Conservation (phyloP, 2,797 vertebrate genomes). For the Spinus pinus region DNA sequence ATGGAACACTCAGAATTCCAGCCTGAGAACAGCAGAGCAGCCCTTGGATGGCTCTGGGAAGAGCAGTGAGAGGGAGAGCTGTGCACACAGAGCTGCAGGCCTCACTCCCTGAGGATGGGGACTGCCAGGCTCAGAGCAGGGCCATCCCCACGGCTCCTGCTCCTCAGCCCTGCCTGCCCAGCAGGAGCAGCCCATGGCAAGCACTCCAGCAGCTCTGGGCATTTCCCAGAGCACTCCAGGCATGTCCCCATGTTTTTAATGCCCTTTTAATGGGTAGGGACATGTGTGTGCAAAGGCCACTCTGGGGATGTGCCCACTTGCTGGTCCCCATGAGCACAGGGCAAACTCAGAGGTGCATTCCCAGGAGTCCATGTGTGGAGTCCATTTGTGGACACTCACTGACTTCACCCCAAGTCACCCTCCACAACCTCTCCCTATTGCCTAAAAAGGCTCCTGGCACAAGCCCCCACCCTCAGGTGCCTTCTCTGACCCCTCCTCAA, state of each 20-base stretch:
- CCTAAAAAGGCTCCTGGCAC: not conserved
- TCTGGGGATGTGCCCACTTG: not conserved
- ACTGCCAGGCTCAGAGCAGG: not conserved
- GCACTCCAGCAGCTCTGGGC: not conserved
- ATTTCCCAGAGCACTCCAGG: not conserved
- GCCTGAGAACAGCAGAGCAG: not conserved
- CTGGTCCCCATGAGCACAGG: accelerated
- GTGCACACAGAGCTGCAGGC: not conserved
- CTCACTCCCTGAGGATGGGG: not conserved
- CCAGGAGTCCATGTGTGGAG: not conserved
- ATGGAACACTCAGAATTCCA: not conserved
- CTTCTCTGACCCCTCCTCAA: not conserved
- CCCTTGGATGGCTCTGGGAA: not conserved
- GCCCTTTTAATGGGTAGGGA: too few relatives aligned
- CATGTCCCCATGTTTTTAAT: accelerated
- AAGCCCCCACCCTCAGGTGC: not conserved
- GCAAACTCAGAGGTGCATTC: not conserved
- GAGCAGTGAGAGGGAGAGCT: not conserved
- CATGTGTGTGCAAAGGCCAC: accelerated
- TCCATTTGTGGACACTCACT: not conserved
- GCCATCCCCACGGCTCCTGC: not conserved
- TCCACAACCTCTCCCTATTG: not conserved
- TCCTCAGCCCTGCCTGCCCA: not conserved
- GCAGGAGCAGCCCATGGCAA: not conserved
- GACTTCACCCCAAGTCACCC: accelerated